phyloP scores from a whole-genome alignment of 2,113 vertebrate species.

The Gambusia affinis region DNA sequence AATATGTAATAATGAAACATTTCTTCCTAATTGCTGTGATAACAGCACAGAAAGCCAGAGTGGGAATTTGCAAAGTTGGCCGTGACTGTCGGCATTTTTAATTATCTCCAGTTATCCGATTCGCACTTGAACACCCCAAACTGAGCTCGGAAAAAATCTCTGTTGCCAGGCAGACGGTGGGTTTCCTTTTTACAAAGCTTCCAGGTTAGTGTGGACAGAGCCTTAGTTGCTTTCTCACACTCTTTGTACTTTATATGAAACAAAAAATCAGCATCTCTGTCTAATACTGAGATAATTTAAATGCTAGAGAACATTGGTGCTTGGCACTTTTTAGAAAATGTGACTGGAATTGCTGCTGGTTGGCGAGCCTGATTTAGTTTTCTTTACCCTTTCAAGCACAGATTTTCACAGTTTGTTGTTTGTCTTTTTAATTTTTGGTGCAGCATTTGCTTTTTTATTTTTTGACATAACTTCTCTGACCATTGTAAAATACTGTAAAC shows the following conservation, averaged over 20 bases:
- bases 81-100: neutral
- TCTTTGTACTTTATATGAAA: conserved; percentile 10
- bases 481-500: conserved; percentile 22
- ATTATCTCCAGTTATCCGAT: neutral
- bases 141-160: neutral
- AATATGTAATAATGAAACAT: neutral
- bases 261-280: conserved; percentile 20
- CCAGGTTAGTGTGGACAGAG: neutral
- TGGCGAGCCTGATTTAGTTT: conserved; percentile 55
- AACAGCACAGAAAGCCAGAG: too few species aligned
- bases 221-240: neutral
- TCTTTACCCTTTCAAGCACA: conserved; percentile 12
- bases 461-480: conserved; percentile 25
- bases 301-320: conserved; percentile 30
- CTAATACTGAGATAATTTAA: conserved; percentile 25
- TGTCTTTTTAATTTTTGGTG: conserved; percentile 3
- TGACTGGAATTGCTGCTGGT: conserved; percentile 72
- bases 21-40: neutral
- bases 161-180: neutral
- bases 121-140: too few species aligned
- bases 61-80: neutral
- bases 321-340: conserved; percentile 42
- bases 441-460: conserved; percentile 5
- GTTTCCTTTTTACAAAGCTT: neutral
- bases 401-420: neutral